These are phyloP conservation scores for Himalopsyche tibetana DNA, from an alignment of 2,888 invertebrate species.

Conservation along the genomic window DNA sequence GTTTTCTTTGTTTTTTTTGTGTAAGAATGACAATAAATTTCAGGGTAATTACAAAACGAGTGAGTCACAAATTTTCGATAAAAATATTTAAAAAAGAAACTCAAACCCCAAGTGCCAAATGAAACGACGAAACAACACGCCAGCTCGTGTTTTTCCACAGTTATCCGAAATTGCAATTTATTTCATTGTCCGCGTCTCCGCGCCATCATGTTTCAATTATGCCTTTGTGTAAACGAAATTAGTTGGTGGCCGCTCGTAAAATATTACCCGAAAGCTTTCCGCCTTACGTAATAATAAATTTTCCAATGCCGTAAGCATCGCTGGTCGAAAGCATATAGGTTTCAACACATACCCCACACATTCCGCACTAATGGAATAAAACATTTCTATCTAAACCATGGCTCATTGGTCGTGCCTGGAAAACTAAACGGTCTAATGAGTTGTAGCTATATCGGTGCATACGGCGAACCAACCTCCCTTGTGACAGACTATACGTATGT, in stretches of 20 bases:
- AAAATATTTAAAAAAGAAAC: not conserved
- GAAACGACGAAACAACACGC: constrained; percentile 42
- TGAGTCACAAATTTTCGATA: constrained; percentile 31
- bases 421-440: constrained; percentile 64
- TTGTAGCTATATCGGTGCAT: constrained; percentile 57
- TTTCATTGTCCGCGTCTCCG: constrained; percentile 53
- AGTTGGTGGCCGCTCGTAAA: constrained; percentile 62
- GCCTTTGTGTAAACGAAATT: constrained; percentile 64
- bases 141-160: constrained; percentile 41
- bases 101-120: not conserved
- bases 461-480: constrained; percentile 1
- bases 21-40: constrained; percentile 37
- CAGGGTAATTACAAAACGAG: constrained; percentile 20
- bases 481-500: constrained; percentile 9
- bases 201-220: constrained; percentile 64
- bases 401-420: constrained; percentile 64
- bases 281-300: constrained; percentile 63
- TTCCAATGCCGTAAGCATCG: constrained; percentile 50
- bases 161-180: constrained; percentile 62
- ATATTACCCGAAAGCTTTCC: constrained; percentile 61
- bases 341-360: constrained; percentile 51
- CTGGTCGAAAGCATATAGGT: constrained; percentile 6
- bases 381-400: constrained; percentile 61
- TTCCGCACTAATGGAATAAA: constrained; percentile 63
- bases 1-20: not conserved